Percentiles rank a stretch among this genome's conserved stretches.
These are phyloP conservation scores for Microcebus tavaratra DNA, from an alignment of 2,113 vertebrate genomes.

Conservation along the genomic window DNA sequence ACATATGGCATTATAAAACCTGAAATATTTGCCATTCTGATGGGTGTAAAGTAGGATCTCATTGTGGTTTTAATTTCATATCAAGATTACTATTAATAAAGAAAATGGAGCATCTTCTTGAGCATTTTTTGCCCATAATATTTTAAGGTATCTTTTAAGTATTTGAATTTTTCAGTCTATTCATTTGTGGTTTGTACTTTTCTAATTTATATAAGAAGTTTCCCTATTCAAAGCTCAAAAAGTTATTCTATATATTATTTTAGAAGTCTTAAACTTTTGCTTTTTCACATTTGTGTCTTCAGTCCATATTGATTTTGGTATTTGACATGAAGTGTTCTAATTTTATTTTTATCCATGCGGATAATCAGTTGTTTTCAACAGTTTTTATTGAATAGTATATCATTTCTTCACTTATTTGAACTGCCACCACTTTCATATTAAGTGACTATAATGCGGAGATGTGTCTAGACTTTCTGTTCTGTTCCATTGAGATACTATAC, in stretches of 20 bases:
- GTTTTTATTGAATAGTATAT: not conserved
- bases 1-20: not conserved
- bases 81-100: not conserved
- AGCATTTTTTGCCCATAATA: not conserved
- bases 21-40: not conserved
- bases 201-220: not conserved
- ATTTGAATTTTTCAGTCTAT: not conserved
- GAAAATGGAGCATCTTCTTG: not conserved
- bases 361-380: not conserved
- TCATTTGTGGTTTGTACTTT: not conserved
- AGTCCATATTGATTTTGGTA: not conserved
- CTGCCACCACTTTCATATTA: not conserved
- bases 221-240: not conserved
- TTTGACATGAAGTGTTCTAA: not conserved
- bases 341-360: not conserved
- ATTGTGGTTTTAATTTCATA: not conserved
- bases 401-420: not conserved
- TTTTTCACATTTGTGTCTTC: not conserved
- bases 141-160: not conserved
- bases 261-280: not conserved
- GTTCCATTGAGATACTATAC: not conserved
- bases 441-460: not conserved
- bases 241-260: not conserved
- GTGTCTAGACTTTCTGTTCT: not conserved
- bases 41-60: not conserved